phyloP scores from a whole-genome alignment of 2,797 vertebrate species.

The Cuculus canorus region DNA sequence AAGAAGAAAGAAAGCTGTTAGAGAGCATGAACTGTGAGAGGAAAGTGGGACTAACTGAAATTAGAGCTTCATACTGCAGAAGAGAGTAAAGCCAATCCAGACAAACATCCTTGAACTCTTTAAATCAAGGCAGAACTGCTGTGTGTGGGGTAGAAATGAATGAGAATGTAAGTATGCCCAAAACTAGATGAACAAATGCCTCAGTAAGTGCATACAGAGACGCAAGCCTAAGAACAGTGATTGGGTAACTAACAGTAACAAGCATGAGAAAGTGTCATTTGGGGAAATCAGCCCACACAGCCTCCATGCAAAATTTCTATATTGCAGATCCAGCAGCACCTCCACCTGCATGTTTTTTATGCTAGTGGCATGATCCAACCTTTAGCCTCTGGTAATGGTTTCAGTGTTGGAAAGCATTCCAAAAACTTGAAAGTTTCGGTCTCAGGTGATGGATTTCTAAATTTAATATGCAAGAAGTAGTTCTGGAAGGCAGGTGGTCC shows the following conservation, averaged over 20 bases:
- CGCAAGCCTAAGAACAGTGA: neutral
- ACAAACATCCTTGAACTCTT: neutral
- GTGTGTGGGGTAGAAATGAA: neutral
- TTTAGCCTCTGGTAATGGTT: neutral
- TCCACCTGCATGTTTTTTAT: neutral
- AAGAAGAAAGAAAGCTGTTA: neutral
- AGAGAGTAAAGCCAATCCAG: neutral
- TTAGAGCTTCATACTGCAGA: neutral
- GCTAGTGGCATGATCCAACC: neutral
- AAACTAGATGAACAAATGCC: neutral
- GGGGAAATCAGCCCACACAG: neutral
- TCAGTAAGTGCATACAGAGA: neutral
- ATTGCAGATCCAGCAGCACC: neutral
- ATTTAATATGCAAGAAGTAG: neutral
- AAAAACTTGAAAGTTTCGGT: neutral
- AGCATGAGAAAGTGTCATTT: neutral
- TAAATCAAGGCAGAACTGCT: neutral
- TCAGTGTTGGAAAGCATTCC: neutral
- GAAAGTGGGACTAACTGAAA: neutral
- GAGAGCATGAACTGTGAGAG: neutral
- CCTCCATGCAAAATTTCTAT: neutral
- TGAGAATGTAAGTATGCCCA: neutral
- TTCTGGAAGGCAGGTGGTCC: slow-evolving; percentile 3
- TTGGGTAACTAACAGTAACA: neutral
- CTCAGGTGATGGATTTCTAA: slow-evolving; percentile 15